phyloP scores from a whole-genome alignment of 64 coral and sea anemone species.

The Actinia tenebrosa region DNA sequence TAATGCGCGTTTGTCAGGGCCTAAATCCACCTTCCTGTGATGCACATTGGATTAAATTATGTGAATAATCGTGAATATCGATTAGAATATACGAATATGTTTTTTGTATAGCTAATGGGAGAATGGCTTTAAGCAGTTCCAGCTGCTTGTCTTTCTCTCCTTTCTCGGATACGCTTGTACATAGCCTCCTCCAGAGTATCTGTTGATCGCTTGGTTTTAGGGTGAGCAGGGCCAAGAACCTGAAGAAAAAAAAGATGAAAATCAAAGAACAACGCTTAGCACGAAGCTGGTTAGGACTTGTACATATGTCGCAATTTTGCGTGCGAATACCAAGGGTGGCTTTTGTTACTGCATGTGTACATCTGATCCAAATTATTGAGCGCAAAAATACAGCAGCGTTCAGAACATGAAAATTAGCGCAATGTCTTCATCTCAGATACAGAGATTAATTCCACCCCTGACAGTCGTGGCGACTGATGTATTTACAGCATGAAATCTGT shows the following conservation, averaged over 20 bases:
- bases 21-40: too few relatives aligned
- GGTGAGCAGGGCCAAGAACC: slow-evolving; percentile 80
- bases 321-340: neutral
- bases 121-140: slow-evolving; percentile 63
- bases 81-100: neutral
- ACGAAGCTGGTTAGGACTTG: neutral
- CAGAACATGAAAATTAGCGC: too few relatives aligned
- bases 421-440: too few relatives aligned
- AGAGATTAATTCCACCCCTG: too few relatives aligned
- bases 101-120: neutral
- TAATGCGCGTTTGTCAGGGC: too few relatives aligned
- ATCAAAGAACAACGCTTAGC: neutral
- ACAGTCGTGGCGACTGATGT: too few relatives aligned
- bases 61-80: too few relatives aligned
- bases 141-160: slow-evolving; percentile 82
- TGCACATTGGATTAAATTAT: neutral
- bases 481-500: too few relatives aligned
- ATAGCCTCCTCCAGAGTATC: slow-evolving; percentile 58
- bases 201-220: slow-evolving; percentile 61
- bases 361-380: neutral
- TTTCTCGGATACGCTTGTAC: slow-evolving; percentile 70
- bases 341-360: neutral
- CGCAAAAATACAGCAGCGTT: neutral
- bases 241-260: neutral
- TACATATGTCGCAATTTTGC: neutral